Base-by-base conservation (phyloP, 2,888 invertebrate genomes). In the Octonoba sinensis region DNA sequence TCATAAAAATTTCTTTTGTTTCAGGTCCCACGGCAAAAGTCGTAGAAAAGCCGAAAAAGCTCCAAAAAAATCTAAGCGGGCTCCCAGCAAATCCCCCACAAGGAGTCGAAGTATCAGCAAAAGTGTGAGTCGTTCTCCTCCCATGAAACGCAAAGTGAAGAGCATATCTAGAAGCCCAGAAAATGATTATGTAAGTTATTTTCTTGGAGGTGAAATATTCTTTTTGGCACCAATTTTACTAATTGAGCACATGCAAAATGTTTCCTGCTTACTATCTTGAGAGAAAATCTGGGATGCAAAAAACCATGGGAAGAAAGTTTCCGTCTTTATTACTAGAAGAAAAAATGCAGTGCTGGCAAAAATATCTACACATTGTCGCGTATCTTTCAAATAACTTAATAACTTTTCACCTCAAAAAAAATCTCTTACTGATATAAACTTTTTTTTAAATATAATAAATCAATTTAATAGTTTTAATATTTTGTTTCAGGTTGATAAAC, bases 61-160 rank as follows among this genome's bases (percentile, higher is more conserved):
- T 27, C 59, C 70, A 49, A 77, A 77, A 20, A 16, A 57, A 15
- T 47, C 56, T 20, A 65, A 64, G 16, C 36, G 54, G 0, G 56
- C 46, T 27, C 72, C 72, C n/a, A 82, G 82, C 51, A 76, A 82
- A 66, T 82, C 82, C 20, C 49, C 49, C n/a, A 74, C 77, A 1
- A 76, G 82, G 62, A 83, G 83, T 57, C 77, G 73, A 20, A 78
- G 77, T 44, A 57, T 78, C 16, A 78, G 74, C 44, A 66, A 24
- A 44, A 49, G 24, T 16, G 57, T 51, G 6, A 66, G 60, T 20
- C 18, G 65, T 47, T 78, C 73, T 20, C 74, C 77, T 36, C 64
- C 54, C 12, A 78, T 74, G 56, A 36, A 36, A 36, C 6, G 36
- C 8, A 36, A 36, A 36, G 36, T 3, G 36, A 36, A 36, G 11